phyloP scores from a whole-genome alignment of 2,113 vertebrate genomes.

The Odobenus rosmarus region DNA sequence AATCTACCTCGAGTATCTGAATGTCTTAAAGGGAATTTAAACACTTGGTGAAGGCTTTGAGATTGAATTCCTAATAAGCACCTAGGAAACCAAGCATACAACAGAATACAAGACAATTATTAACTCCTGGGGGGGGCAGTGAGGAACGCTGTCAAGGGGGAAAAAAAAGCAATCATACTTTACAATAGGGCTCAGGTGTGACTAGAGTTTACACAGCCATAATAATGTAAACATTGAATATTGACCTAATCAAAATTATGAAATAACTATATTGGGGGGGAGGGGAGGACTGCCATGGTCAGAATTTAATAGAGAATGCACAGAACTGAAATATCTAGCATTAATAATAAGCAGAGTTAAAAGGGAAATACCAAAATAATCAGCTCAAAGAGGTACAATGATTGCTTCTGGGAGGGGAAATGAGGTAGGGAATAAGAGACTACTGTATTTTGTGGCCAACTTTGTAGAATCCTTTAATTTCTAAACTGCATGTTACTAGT shows the following conservation, averaged over 20 bases:
- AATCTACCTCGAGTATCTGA: neutral
- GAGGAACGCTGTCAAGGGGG: neutral
- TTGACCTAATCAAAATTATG: neutral
- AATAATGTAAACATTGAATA: neutral
- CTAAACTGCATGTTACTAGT: neutral
- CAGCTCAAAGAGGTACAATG: neutral
- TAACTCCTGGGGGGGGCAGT: neutral
- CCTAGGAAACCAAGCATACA: constrained; percentile 33
- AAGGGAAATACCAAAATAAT: neutral
- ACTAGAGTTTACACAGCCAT: neutral
- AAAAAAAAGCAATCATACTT: neutral
- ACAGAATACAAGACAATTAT: neutral
- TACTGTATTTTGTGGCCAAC: neutral
- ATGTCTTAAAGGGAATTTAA: neutral
- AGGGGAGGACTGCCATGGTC: neutral
- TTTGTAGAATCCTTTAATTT: neutral
- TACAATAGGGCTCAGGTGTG: neutral
- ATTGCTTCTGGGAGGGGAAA: neutral
- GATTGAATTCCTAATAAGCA: neutral
- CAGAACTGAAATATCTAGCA: neutral
- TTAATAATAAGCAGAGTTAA: neutral
- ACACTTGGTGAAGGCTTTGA: neutral
- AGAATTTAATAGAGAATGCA: neutral
- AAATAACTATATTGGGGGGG: neutral
- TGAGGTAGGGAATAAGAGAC: neutral